Evolutionary conservation across 2,113 vertebrate genomes (phyloP).

Genomic region (Neogobius melanostomus): DNA sequence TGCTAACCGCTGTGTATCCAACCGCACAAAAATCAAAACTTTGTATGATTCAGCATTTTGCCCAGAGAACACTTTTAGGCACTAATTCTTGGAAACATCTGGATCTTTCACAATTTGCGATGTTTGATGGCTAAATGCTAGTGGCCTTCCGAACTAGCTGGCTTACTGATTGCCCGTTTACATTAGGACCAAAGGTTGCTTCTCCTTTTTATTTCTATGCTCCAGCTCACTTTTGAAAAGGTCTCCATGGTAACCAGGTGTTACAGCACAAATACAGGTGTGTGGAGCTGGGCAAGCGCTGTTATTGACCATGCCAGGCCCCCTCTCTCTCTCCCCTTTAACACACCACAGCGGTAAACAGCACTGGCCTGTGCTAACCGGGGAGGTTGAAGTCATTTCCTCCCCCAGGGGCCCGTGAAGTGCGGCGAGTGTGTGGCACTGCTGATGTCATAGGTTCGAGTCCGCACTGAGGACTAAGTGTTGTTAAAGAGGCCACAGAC

Average conservation of each 20-base stretch:
- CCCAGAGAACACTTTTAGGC: too few relatives aligned
- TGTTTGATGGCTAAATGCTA: neutral
- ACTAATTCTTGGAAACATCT: too few relatives aligned
- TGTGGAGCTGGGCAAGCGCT: constrained; percentile 34
- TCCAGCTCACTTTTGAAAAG: neutral
- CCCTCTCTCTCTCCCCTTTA: constrained; percentile 53
- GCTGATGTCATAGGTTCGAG: constrained; percentile 73
- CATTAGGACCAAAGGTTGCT: neutral
- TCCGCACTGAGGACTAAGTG: constrained; percentile 57
- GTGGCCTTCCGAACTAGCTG: too few relatives aligned
- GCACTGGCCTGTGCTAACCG: constrained; percentile 44
- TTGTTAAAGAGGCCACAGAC: constrained; percentile 66
- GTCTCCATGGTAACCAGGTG: constrained; percentile 58
- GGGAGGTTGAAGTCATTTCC: constrained; percentile 71
- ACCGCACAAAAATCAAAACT: too few relatives aligned
- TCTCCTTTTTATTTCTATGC: neutral
- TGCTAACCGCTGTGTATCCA: too few relatives aligned
- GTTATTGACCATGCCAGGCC: constrained; percentile 45
- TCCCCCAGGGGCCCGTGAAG: constrained; percentile 61
- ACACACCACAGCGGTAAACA: constrained; percentile 58
- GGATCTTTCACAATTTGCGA: too few relatives aligned
- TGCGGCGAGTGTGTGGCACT: constrained; percentile 65
- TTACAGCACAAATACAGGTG: constrained; percentile 72
- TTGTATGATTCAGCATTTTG: too few relatives aligned
- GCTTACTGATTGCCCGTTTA: too few relatives aligned